These are phyloP conservation scores for Drosophila sechellia DNA, from an alignment of 1,140 invertebrate species.

Conservation along the genomic window DNA sequence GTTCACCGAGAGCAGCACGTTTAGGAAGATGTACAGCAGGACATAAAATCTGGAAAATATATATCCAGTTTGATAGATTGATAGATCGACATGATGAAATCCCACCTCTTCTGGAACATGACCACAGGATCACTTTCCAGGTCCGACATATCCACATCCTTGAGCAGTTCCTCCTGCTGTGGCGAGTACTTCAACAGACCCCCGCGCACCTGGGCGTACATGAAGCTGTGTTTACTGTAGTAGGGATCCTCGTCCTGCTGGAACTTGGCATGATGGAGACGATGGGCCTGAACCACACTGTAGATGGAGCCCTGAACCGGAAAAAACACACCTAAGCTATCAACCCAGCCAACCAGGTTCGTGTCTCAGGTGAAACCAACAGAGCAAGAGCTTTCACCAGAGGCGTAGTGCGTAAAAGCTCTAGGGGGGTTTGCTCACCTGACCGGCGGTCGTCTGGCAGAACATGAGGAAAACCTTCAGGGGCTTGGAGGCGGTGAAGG, in stretches of 20 bases:
- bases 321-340: background rate
- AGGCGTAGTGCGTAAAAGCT: background rate
- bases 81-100: background rate
- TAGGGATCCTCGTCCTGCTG: slow-evolving; percentile 96
- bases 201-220: slow-evolving; percentile 92
- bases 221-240: slow-evolving; percentile 93
- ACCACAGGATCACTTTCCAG: slow-evolving; percentile 93
- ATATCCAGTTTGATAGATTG: too few relatives aligned
- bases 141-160: slow-evolving; percentile 93
- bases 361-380: slow-evolving; percentile 33
- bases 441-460: slow-evolving; percentile 92
- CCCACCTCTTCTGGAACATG: slow-evolving; percentile 92
- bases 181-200: slow-evolving; percentile 89
- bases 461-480: slow-evolving; percentile 91
- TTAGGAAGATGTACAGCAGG: slow-evolving; percentile 88
- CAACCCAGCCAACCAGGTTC: slow-evolving; percentile 26
- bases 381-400: slow-evolving; percentile 23
- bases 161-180: slow-evolving; percentile 89
- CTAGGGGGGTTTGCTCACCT: slow-evolving; percentile 87
- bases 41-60: slow-evolving; percentile 88
- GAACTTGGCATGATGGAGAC: slow-evolving; percentile 95
- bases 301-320: slow-evolving; percentile 88
- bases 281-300: slow-evolving; percentile 92
- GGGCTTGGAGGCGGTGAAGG: slow-evolving; percentile 90
- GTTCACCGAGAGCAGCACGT: slow-evolving; percentile 89